These are phyloP conservation scores for Copsychus sechellarum DNA, from an alignment of 2,113 vertebrate genomes.

Conservation along the genomic window DNA sequence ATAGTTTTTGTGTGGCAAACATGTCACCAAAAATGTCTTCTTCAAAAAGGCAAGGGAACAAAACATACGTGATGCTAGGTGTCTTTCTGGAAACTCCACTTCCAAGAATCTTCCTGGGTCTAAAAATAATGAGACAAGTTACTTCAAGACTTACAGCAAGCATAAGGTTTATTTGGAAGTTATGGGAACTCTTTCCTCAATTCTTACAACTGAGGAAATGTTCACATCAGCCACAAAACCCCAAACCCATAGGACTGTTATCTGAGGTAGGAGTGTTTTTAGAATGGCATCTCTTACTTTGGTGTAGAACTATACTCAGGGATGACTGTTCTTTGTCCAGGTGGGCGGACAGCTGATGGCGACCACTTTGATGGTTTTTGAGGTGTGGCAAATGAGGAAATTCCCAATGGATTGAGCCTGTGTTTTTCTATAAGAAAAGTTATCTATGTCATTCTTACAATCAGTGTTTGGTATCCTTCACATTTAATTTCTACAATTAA, in stretches of 20 bases:
- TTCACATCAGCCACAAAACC: not conserved
- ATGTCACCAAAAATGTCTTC: not conserved
- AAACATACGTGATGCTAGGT: conserved; percentile 71
- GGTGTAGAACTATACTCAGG: conserved; percentile 75
- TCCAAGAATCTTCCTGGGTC: conserved; percentile 54
- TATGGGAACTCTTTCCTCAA: not conserved
- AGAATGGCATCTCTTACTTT: conserved; percentile 64
- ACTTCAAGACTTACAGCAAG: not conserved
- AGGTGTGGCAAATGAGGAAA: conserved; percentile 63
- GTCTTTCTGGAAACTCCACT: conserved; percentile 52
- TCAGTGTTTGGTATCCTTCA: not conserved
- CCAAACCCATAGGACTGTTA: not conserved
- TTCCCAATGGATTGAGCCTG: conserved; percentile 55
- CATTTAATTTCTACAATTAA: not conserved
- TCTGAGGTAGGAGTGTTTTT: not conserved
- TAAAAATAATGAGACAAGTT: conserved; percentile 29
- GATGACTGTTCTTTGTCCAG: conserved; percentile 53
- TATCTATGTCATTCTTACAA: not conserved
- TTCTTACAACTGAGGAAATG: not conserved
- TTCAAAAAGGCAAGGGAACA: not conserved
- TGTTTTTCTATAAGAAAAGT: conserved; percentile 64
- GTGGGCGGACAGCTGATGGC: conserved; percentile 65
- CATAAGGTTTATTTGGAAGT: not conserved
- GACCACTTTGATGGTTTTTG: conserved; percentile 65
- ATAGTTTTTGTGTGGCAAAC: not conserved